Evolutionary conservation across 2,113 vertebrate genomes (phyloP), one percentile per base, ranked within the genome.

Genomic region (Corythaixoides concolor): DNA sequence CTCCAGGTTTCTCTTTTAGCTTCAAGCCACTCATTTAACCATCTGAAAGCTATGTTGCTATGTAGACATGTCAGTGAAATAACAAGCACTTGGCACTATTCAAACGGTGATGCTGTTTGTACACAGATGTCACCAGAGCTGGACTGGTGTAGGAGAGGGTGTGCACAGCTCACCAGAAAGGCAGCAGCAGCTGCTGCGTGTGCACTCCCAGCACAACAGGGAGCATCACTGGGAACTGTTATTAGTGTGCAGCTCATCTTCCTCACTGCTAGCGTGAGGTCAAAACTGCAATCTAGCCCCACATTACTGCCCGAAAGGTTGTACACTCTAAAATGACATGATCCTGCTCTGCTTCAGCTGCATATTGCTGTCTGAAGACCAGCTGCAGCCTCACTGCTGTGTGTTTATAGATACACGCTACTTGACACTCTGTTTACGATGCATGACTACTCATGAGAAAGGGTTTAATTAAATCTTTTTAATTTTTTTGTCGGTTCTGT

Each of bases 131-230:
- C 88, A 37, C 24, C 33, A 1, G 83, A 81, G 75, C 67, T 6
- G 76, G 33, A 8, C 12, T 33, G 70, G 17, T 16, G 58, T 5
- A 22, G 80, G 39, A 76, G 59, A 15, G 52, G 39, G 26, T 49
- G 60, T 15, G 60, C 41, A 1, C 75, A 56, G 39, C 15, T 56
- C 55, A 53, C 37, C 0, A 0, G 2, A 10, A 39, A 53, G 77
- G 39, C 89, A 70, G 47, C 69, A 16, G 75, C 88, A 79, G 64
- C 79, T 75, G 83, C 83, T 37, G 21, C 4, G 14, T 20, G 39
- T 19, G 73, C 39, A 4, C 63, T 92, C 73, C 83, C 76, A 70
- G 66, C 66, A 24, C 73, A 56, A 49, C 66, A 27, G 89, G 86
- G 33, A 91, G 49, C 77, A 73, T 55, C 0, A 0, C 83, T 69